Percentiles rank a stretch among this genome's conserved stretches.
Evolutionary conservation across 2,113 vertebrate genomes (phyloP).

Genomic region (Cichladusa arquata): DNA sequence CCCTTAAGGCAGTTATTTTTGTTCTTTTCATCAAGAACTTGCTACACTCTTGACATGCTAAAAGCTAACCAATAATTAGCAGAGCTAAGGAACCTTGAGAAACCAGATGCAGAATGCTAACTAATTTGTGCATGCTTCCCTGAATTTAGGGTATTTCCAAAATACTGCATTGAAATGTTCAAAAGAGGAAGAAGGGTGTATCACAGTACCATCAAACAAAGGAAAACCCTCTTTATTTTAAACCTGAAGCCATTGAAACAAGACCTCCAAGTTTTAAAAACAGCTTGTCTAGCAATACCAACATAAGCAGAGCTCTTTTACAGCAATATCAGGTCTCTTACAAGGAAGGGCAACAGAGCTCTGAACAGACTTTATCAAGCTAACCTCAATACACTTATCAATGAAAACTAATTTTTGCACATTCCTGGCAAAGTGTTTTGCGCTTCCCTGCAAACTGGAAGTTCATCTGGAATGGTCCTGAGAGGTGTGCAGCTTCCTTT

Average conservation of each 20-base stretch:
- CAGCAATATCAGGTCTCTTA: neutral
- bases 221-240: neutral
- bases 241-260: neutral
- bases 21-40: neutral
- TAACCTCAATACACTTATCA: neutral
- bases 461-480: neutral
- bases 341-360: neutral
- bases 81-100: neutral
- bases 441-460: neutral
- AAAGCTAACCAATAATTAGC: conserved; percentile 16
- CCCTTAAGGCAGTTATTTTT: neutral
- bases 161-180: neutral
- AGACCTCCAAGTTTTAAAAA: neutral
- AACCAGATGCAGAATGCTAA: neutral
- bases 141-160: conserved; percentile 38
- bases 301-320: neutral
- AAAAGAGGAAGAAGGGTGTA: conserved; percentile 42
- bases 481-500: rapidly evolving
- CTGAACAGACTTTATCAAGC: neutral
- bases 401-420: neutral
- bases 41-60: neutral
- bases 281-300: neutral
- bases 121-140: neutral
- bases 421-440: neutral
- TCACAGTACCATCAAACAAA: neutral